Evolutionary conservation across 2,797 vertebrate species (phyloP), one percentile per base, ranked within the genome.

Genomic region (Ctenosaura bakeri): DNA sequence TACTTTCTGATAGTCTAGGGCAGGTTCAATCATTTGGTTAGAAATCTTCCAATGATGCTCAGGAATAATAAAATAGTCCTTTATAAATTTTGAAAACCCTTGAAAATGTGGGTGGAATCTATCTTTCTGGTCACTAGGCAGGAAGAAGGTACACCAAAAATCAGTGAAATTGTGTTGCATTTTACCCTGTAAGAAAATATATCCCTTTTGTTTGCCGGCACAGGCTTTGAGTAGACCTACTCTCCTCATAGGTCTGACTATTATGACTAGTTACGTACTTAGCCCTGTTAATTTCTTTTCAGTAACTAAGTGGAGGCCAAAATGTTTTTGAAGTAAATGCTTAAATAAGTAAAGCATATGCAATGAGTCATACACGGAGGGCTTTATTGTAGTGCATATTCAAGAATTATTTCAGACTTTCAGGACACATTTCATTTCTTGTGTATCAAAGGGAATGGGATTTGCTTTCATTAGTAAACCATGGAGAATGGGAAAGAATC

Each of bases 331-430:
- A 87, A 85, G 29, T 38, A 73, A 20, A 12, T 35, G 29, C 29
- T 74, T 22, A 22, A 42, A 73, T 83, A 64, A 83, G 26, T 46
- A 66, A 84, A 84, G 38, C 14, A 66, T 46, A 14, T 66, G 42
- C 13, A 42, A 80, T 16, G 50, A n/a, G 29, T 80, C 50, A 80
- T 13, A 50, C 46, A 78, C 59, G 62, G 16, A 38, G 50, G 38
- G 14, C 46, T 77, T 42, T 77, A 77, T 77, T 77, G 7, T 42
- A 35, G 2, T 73, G 84, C n/a, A 6, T 35, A 13, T 56, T 74
- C 38, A 77, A 46, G 3, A 46, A 77, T 77, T 86, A 77, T 62
- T 86, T 77, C n/a, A 77, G 76, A 74, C 52, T 85, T 73, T 73
- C 56, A 38, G 56, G 35, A 62, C 35, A 62, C 38, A 66, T 66